A percentile compares a stretch with the other conserved stretches of the same genome.
Evolutionary conservation across 2,888 invertebrate genomes (phyloP).

Genomic region (Ochropacha duplaris): DNA sequence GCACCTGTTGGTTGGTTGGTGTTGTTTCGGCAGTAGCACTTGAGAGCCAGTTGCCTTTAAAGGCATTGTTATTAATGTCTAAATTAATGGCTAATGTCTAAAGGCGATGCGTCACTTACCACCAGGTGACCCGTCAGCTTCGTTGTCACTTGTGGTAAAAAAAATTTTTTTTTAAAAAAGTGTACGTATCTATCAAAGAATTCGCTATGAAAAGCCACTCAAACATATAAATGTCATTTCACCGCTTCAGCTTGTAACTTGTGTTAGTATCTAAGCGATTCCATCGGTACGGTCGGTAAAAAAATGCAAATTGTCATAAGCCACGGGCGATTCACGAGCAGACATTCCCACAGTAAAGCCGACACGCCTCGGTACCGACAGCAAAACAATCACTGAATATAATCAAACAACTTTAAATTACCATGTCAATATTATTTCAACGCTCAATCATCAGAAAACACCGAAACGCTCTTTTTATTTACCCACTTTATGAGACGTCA

Average conservation of each 20-base stretch:
- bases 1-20: no score
- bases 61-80: no score
- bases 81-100: no score
- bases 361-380: constrained; percentile 59
- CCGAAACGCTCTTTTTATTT: no score
- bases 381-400: constrained; percentile 34
- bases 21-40: no score
- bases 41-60: no score
- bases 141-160: no score
- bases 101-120: no score
- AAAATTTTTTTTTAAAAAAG: no score
- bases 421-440: neutral
- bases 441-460: neutral
- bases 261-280: constrained; percentile 40
- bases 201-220: neutral
- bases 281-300: constrained; percentile 68
- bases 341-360: constrained; percentile 79
- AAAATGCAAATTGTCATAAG: constrained; percentile 83
- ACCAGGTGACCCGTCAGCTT: no score
- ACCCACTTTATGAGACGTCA: no score
- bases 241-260: constrained; percentile 28
- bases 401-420: neutral
- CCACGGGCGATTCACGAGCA: constrained; percentile 82
- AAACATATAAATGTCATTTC: neutral
- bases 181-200: no score